Evolutionary conservation across 2,888 invertebrate genomes (phyloP).

Genomic region (Tethea ocularis): DNA sequence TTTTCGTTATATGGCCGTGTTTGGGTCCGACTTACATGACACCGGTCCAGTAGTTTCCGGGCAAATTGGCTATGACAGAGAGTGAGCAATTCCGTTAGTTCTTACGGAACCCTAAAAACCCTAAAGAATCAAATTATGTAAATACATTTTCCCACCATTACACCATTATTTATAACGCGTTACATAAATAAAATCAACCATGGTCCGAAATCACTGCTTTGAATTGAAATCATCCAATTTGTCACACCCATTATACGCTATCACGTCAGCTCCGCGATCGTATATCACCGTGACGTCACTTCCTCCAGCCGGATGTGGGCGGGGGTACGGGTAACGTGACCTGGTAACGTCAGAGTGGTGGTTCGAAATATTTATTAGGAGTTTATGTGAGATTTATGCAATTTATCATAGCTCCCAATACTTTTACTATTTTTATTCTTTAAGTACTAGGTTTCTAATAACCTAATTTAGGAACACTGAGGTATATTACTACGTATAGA

Average conservation of each 20-base stretch:
- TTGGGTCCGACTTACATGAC: no score
- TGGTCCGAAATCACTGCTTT: not conserved
- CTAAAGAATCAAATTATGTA: no score
- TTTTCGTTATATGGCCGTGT: no score
- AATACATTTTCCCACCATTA: not conserved
- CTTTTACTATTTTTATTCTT: no score
- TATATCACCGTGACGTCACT: conserved; percentile 1
- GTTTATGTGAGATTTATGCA: not conserved
- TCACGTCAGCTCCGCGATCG: not conserved
- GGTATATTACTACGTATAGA: no score
- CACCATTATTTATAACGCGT: not conserved
- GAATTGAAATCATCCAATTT: not conserved
- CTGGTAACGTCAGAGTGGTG: not conserved
- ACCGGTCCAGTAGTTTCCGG: no score
- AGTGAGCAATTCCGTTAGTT: no score
- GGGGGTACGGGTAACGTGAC: not conserved
- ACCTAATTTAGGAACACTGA: no score
- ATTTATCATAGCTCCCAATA: not conserved
- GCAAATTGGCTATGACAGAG: no score
- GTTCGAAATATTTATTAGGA: not conserved
- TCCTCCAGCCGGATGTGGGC: not conserved
- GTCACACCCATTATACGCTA: not conserved
- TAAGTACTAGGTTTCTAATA: no score
- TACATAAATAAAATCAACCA: not conserved
- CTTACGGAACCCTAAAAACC: no score